Evolutionary conservation across 2,888 invertebrate species (phyloP).

Genomic region (Melieria omissa): DNA sequence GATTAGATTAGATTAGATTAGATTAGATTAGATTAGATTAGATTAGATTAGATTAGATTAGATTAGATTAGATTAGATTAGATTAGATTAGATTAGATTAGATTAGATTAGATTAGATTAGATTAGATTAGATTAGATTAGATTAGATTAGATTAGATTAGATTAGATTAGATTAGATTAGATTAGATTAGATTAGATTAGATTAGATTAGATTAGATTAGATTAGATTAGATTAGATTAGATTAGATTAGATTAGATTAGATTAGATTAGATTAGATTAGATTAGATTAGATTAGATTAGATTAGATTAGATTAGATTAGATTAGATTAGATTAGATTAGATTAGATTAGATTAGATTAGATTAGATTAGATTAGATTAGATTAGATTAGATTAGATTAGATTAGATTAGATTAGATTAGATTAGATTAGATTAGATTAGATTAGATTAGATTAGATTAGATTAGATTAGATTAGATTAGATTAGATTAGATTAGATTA

Average conservation of each 20-base stretch:
- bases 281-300: constrained; percentile 22
- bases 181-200: constrained; percentile 20
- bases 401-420: constrained; percentile 17
- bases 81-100: constrained; percentile 20
- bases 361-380: constrained; percentile 20
- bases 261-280: constrained; percentile 21
- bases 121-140: constrained; percentile 9
- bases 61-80: constrained; percentile 26
- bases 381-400: constrained; percentile 15
- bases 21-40: constrained; percentile 25
- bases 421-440: constrained; percentile 14
- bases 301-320: constrained; percentile 22
- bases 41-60: constrained; percentile 25
- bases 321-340: constrained; percentile 20
- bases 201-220: constrained; percentile 18
- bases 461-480: constrained; percentile 5
- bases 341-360: constrained; percentile 20
- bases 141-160: constrained; percentile 19
- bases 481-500: constrained; percentile 13
- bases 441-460: constrained; percentile 18
- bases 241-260: constrained; percentile 18
- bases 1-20: constrained; percentile 17
- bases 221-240: constrained; percentile 20
- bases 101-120: constrained; percentile 14
- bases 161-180: constrained; percentile 21